These are phyloP conservation scores for Glaucopsyche alexis DNA, from an alignment of 2,888 invertebrate species.

Conservation along the genomic window DNA sequence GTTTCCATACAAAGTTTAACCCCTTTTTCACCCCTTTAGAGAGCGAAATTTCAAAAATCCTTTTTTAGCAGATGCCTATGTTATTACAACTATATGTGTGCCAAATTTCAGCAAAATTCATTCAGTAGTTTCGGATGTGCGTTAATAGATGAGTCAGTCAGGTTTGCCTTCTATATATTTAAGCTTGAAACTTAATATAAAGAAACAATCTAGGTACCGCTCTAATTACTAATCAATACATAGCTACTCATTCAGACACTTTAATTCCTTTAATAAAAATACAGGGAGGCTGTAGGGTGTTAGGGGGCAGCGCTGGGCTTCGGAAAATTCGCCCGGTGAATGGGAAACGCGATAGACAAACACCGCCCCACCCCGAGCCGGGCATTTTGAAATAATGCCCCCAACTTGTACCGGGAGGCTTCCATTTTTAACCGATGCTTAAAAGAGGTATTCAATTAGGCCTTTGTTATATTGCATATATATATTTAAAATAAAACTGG, in stretches of 20 bases:
- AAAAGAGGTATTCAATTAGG: slow-evolving; percentile 42
- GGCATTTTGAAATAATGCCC: slow-evolving; percentile 75
- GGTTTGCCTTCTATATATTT: too few relatives aligned
- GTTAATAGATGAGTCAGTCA: too few relatives aligned
- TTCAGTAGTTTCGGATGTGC: too few relatives aligned
- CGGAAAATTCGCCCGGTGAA: slow-evolving; percentile 78
- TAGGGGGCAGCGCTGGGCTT: slow-evolving; percentile 69
- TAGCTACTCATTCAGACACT: slow-evolving; percentile 68
- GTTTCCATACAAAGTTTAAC: too few relatives aligned
- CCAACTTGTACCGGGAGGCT: slow-evolving; percentile 49
- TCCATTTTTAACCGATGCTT: slow-evolving; percentile 45
- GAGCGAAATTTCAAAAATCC: too few relatives aligned
- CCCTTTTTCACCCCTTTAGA: too few relatives aligned
- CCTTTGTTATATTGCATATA: slow-evolving; percentile 36
- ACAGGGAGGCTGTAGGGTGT: slow-evolving; percentile 62
- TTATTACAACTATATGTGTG: too few relatives aligned
- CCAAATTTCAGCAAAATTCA: too few relatives aligned
- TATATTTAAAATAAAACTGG: too few relatives aligned
- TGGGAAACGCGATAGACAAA: slow-evolving; percentile 79
- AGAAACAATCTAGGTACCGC: slow-evolving; percentile 41
- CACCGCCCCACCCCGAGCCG: slow-evolving; percentile 64
- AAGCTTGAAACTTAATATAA: too few relatives aligned
- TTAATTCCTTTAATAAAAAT: slow-evolving; percentile 78
- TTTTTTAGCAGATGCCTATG: too few relatives aligned
- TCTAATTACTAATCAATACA: slow-evolving; percentile 70